Base-by-base conservation (phyloP, 2,888 invertebrate genomes). In the Lydus trimaculatus region DNA sequence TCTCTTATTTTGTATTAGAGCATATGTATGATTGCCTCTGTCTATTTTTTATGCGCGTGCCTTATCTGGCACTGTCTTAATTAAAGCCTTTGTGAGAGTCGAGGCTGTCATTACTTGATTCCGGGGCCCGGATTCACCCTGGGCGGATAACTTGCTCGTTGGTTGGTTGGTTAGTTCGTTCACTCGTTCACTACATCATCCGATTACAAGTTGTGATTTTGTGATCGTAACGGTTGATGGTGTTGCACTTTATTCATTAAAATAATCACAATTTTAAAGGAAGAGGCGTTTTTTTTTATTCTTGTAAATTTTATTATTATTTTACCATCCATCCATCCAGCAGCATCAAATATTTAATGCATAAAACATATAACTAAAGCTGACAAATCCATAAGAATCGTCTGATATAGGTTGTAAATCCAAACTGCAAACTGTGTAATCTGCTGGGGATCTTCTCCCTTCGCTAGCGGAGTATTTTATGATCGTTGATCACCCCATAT, bases 341-440 rank as follows among this genome's bases (percentile, higher is more conserved):
- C 48, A 17, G 13, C 20, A 48, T 48, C 48, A 73, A 73, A 74
- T 77, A 77, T 52, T 52, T 83, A 81, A 82, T 81, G 75, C 80
- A 74, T 75, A 76, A 79, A 76, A 76, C 79, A 82, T 81, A 82
- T 81, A 81, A 75, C 75, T 72, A 80, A 80, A 83, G 79, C 83
- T 79, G 83, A 81, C 82, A 83, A 82, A 84, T 84, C 83, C 82
- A 79, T 80, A 83, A 82, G 81, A 79, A 80, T 77, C 76, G 76
- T 66, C 72, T 76, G 76, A 79, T 79, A 78, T 80, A 77, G 80
- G 80, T 80, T 83, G 82, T 82, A 84, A 84, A 84, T 84, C 84
- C 84, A 80, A 75, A 82, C 78, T 78, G 84, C 83, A 84, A 84
- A 84, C 84, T 82, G 76, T 80, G 82, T 82, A 84, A 82, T 82